These are phyloP conservation scores for Drosophila prolongata DNA, from an alignment of 2,888 invertebrate genomes.

Conservation along the genomic window DNA sequence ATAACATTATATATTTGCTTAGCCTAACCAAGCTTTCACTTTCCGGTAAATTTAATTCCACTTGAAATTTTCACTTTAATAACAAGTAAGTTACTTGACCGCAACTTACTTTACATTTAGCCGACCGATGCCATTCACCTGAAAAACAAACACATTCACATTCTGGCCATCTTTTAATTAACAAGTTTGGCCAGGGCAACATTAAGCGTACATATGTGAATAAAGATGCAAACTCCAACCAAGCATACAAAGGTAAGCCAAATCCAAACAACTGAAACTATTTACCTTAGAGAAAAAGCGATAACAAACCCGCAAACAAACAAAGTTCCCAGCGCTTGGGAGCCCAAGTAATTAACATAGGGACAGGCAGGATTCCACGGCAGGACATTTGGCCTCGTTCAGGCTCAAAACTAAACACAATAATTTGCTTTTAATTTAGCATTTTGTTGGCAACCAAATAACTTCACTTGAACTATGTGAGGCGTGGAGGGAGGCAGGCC, in stretches of 20 bases:
- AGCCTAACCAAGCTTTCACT: constrained; percentile 1
- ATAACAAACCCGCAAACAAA: constrained; percentile 37
- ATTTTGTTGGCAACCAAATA: constrained; percentile 64
- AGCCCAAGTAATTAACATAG: constrained; percentile 43
- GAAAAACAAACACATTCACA: constrained; percentile 37
- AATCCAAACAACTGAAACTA: constrained; percentile 48
- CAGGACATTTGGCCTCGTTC: constrained; percentile 38
- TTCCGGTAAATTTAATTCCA: constrained; percentile 15
- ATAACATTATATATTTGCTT: constrained; percentile 3
- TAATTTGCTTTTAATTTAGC: constrained; percentile 74
- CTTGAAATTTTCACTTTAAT: constrained; percentile 1
- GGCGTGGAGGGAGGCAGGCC: constrained; percentile 1
- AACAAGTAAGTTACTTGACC: constrained; percentile 12
- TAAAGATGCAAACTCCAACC: constrained; percentile 3
- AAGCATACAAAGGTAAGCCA: constrained; percentile 38
- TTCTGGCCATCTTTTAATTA: constrained; percentile 64
- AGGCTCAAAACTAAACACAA: constrained; percentile 53
- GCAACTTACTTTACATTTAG: constrained; percentile 8
- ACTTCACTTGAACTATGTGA: constrained; percentile 62
- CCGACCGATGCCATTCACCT: background rate
- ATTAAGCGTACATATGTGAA: constrained; percentile 19
- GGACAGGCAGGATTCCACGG: constrained; percentile 36
- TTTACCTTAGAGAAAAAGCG: constrained; percentile 52
- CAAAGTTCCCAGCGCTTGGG: constrained; percentile 27
- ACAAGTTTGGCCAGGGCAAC: constrained; percentile 52